phyloP scores from a whole-genome alignment of 2,113 vertebrate species.

The Ctenodactylus gundi region DNA sequence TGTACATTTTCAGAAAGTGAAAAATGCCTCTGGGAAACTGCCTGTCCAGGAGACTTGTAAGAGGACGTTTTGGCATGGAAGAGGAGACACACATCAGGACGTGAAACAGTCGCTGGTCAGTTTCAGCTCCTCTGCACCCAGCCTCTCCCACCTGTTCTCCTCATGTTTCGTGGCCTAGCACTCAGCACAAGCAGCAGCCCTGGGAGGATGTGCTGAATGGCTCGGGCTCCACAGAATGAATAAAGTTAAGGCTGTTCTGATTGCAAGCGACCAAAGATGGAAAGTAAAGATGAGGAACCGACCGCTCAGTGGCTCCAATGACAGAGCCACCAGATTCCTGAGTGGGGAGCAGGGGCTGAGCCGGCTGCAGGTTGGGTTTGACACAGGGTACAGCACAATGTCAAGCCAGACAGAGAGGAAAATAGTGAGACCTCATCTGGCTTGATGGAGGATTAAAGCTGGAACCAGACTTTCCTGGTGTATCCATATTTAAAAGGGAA shows the following conservation, averaged over 20 bases:
- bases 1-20: background rate
- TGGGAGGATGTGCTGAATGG: background rate
- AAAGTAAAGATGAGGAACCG: no score
- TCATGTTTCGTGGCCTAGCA: fast-evolving
- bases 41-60: fast-evolving
- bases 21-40: background rate
- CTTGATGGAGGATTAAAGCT: no score
- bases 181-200: background rate
- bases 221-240: background rate
- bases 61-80: no score
- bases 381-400: fast-evolving
- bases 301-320: no score
- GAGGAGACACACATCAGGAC: background rate
- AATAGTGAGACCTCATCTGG: no score
- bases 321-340: background rate
- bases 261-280: background rate
- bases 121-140: fast-evolving
- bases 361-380: background rate
- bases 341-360: fast-evolving
- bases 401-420: no score
- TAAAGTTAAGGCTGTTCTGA: background rate
- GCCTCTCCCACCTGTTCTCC: background rate
- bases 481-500: no score
- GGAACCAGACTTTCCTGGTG: no score
- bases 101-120: fast-evolving